phyloP scores from a whole-genome alignment of 2,888 invertebrate species.

The Drosophila falleni region DNA sequence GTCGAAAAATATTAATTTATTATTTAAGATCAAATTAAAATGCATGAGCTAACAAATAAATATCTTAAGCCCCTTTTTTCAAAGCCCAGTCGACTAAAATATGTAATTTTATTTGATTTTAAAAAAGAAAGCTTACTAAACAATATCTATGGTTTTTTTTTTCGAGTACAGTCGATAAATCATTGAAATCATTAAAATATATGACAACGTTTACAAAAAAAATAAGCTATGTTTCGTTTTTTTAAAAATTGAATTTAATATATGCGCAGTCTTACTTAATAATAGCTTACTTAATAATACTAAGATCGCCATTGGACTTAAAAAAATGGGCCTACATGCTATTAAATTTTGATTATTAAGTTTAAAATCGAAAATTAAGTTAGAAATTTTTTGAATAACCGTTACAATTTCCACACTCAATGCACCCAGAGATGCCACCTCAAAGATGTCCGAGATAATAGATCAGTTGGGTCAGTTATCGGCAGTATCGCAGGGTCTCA shows the following conservation, averaged over 20 bases:
- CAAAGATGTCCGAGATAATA: conserved; percentile 88
- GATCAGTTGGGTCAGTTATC: conserved; percentile 91
- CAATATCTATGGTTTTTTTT: too few species aligned
- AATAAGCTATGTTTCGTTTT: not conserved
- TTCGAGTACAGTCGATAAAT: too few species aligned
- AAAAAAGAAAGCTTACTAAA: too few species aligned
- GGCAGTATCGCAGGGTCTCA: conserved; percentile 90
- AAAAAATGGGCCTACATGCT: not conserved
- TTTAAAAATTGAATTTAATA: not conserved
- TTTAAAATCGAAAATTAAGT: not conserved
- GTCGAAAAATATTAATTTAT: not conserved
- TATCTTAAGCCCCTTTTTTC: not conserved
- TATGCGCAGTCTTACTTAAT: too few species aligned
- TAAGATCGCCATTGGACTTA: too few species aligned
- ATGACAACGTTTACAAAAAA: not conserved
- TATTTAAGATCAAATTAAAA: not conserved
- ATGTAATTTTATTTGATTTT: too few species aligned
- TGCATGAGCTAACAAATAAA: not conserved
- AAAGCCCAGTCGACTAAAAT: too few species aligned
- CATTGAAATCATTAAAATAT: too few species aligned
- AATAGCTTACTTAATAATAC: too few species aligned
- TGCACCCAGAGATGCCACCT: conserved; percentile 87
- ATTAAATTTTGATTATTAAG: not conserved
- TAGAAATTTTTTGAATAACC: conserved; percentile 35
- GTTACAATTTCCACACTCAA: conserved; percentile 73